Conservation (phyloP, 2,797 vertebrate genomes). For the Galaxias olidus region DNA sequence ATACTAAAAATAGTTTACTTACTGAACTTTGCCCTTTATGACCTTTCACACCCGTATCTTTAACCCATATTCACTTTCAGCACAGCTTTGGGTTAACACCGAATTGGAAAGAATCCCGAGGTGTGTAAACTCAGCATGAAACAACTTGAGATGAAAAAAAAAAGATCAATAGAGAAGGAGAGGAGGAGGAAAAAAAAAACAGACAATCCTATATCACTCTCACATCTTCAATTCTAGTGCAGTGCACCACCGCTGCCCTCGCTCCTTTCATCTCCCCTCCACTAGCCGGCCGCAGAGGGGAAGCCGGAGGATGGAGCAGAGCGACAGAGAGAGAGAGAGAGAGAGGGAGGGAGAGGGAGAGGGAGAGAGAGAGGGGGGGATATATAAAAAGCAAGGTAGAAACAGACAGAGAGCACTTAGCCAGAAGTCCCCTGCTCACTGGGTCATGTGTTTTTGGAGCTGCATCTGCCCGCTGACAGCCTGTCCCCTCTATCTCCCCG, state of each 20-base stretch:
- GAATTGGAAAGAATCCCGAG: no score
- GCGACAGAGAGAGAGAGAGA: conserved; percentile 35
- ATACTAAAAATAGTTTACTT: no score
- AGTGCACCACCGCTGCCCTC: conserved; percentile 38
- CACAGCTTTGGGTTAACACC: no score
- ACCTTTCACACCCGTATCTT: no score
- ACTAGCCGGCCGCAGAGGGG: no score
- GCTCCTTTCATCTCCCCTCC: no score
- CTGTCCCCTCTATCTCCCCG: background rate
- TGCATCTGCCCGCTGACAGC: background rate
- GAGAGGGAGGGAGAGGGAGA: conserved; percentile 24
- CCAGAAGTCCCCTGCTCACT: conserved; percentile 29
- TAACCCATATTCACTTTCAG: no score
- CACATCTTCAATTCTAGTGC: conserved; percentile 22
- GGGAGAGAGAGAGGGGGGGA: conserved; percentile 42
- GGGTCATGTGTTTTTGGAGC: conserved; percentile 25
- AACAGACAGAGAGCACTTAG: conserved; percentile 29
- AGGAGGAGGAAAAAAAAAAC: conserved; percentile 21
- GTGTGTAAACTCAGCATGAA: no score
- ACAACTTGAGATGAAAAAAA: background rate
- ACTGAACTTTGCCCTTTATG: no score
- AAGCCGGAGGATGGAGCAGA: no score
- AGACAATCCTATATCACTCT: background rate
- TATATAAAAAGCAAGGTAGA: conserved; percentile 6
- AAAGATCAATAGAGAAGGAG: conserved; percentile 21